Conservation (phyloP, 2,797 vertebrate species). For the Channa striata region DNA sequence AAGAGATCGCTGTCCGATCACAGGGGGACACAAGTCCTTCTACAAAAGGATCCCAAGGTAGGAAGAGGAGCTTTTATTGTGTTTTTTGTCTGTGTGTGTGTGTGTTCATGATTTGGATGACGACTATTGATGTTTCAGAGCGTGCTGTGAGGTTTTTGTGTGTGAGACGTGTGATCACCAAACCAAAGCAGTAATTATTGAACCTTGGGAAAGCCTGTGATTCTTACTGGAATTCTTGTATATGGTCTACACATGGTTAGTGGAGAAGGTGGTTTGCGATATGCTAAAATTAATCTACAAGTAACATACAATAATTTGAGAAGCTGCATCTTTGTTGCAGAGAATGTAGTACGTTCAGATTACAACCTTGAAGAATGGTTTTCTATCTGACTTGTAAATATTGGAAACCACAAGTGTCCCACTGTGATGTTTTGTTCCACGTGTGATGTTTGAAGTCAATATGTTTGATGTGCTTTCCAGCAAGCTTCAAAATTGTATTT, state of each 20-base stretch:
- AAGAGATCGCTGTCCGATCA: constrained; percentile 92
- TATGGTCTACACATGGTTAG: neutral
- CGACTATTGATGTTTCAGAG: constrained; percentile 5
- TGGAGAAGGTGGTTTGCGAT: neutral
- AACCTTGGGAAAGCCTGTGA: neutral
- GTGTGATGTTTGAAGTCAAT: too few relatives aligned
- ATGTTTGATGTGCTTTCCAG: too few relatives aligned
- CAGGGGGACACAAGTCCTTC: constrained; percentile 85
- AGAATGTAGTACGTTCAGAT: neutral
- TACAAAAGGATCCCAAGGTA: constrained; percentile 89
- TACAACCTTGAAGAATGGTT: too few relatives aligned
- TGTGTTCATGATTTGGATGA: neutral
- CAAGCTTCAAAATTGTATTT: too few relatives aligned
- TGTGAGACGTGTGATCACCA: neutral
- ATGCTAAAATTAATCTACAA: neutral
- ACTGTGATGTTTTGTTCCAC: too few relatives aligned
- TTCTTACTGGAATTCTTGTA: too few relatives aligned
- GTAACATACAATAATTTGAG: neutral
- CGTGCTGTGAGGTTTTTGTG: neutral
- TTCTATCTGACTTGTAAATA: too few relatives aligned
- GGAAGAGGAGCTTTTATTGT: constrained; percentile 25
- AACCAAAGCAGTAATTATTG: neutral
- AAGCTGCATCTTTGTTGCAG: too few relatives aligned
- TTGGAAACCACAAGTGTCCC: too few relatives aligned
- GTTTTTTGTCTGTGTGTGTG: too few relatives aligned